Base-by-base conservation (phyloP, 2,888 invertebrate genomes). In the Mythimna loreyi region DNA sequence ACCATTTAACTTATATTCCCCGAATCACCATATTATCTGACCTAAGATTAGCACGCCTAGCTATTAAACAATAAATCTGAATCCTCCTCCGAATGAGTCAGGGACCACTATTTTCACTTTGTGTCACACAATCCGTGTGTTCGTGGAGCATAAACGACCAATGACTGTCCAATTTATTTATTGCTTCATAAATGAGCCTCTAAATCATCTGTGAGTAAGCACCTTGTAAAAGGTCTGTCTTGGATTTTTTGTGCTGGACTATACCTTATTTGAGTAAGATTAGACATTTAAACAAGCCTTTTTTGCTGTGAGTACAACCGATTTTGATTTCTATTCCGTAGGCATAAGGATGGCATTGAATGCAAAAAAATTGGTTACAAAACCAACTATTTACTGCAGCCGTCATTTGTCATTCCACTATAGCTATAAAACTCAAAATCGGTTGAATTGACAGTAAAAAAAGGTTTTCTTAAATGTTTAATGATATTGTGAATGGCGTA, bases 101-200 rank as follows among this genome's bases (percentile, higher is more conserved):
- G 21, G 30, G 28, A 43, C 19, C 23, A 33, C 58, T 40, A 57
- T 64, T 63, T 62, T 50, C 50, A 43, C 33, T n/a, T 62, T 50
- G 50, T 40, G 47, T 72, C 57, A 69, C 63, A 33, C 45, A 55
- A 33, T 64, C 45, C 68, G 60, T 68, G 30, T 74, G 58, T 83
- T 82, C 80, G 53, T 49, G 52, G 82, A 78, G 78, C 65, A 55
- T 67, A 70, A 73, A 59, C 45, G 58, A 53, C 70, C 66, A 75
- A 78, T 82, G 85, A 84, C 85, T 84, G 83, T 85, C 78, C 69
- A 72, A 74, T 83, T 76, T 84, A 84, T 86, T 86, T 85, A 84
- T 81, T 78, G 73, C 78, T 60, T 45, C 64, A 62, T 66, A 76
- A 84, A 84, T 81, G 79, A 83, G 78, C 62, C 71, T 70, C 21